Evolutionary conservation across 1,140 invertebrate genomes (phyloP), one percentile per base, ranked within the genome.

Genomic region (Planococcus citri): DNA sequence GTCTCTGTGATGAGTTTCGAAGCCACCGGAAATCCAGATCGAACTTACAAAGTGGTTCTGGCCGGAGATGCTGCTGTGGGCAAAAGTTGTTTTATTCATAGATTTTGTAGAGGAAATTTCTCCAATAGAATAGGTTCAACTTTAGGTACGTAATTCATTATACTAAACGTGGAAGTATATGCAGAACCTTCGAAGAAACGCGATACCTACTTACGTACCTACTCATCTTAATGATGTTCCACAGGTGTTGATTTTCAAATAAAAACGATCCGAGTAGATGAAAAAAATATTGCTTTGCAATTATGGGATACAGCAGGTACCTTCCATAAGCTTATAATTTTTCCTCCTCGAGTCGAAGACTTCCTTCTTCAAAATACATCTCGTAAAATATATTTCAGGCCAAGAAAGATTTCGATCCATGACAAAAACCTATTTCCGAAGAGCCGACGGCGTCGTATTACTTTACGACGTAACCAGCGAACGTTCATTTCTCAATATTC

Each of bases 401-500:
- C 79, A 81, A 72, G 79, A 81, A 70, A 71, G 79, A 67, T 88
- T 86, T 76, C 80, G 87, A 27, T 84, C 83, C 61, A 83, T 88
- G 41, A 88, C 87, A 1, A 86, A 86, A 73, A 84, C 86, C 69
- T 88, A 88, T 75, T 88, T 87, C 76, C 78, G 87, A 4, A 82
- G 86, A 75, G 85, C 87, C 10, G 87, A 88, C 76, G 86, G 86
- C 21, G 83, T 88, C 1, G 78, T 88, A 70, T 74, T 88, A 8
- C 79, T 88, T 75, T 88, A 87, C 76, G 87, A 87, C 75, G 81
- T 86, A 14, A 86, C 83, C n/a, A 84, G 81, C 51, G 85, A 87
- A 74, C 75, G 78, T 58, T 84, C 84, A 4, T 88, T 85, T 74
- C 74, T 83, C 10, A 86, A 83, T 76, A 82, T 88, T 27, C 78